Evolutionary conservation across 53 echinoderm and acorn worm genomes (phyloP).

Genomic region (Luidia sarsii): DNA sequence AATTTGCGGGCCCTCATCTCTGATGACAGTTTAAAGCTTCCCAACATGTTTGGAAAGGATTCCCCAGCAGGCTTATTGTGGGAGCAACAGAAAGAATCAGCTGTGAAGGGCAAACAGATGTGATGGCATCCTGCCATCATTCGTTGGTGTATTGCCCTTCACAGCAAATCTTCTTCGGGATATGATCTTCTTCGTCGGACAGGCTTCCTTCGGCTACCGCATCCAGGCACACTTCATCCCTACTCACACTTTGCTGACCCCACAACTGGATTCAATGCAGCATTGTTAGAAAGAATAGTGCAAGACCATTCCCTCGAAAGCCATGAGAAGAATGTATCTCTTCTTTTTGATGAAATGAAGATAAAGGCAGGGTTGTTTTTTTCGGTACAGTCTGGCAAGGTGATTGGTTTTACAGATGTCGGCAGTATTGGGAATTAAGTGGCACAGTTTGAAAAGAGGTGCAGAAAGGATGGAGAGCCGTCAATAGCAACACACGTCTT

Average conservation of each 20-base stretch:
- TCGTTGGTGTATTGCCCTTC: conserved; percentile 50
- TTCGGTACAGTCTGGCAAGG: conserved; percentile 20
- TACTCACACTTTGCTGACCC: conserved; percentile 52
- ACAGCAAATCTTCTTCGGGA: too few species aligned
- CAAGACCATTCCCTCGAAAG: neutral
- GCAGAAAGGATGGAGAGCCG: neutral
- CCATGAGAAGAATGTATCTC: conserved; percentile 28
- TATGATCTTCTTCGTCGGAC: conserved; percentile 26
- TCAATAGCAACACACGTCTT: conserved; percentile 48
- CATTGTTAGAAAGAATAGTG: conserved; percentile 40
- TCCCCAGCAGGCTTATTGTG: conserved; percentile 22
- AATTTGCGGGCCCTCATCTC: neutral
- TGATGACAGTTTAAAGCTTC: neutral
- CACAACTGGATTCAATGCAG: conserved; percentile 23
- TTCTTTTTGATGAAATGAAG: conserved; percentile 55
- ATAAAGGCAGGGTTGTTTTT: conserved; percentile 38
- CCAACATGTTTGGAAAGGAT: neutral
- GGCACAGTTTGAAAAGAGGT: conserved; percentile 9
- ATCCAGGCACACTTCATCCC: conserved; percentile 35
- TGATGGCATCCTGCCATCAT: conserved; percentile 65
- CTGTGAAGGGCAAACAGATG: conserved; percentile 31
- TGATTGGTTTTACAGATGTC: conserved; percentile 42
- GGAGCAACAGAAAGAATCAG: conserved; percentile 40
- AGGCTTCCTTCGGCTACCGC: conserved; percentile 43
- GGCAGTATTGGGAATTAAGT: conserved; percentile 30